Conservation (phyloP, 2,113 vertebrate species). For the Calyptommatus sinebrachiatus region DNA sequence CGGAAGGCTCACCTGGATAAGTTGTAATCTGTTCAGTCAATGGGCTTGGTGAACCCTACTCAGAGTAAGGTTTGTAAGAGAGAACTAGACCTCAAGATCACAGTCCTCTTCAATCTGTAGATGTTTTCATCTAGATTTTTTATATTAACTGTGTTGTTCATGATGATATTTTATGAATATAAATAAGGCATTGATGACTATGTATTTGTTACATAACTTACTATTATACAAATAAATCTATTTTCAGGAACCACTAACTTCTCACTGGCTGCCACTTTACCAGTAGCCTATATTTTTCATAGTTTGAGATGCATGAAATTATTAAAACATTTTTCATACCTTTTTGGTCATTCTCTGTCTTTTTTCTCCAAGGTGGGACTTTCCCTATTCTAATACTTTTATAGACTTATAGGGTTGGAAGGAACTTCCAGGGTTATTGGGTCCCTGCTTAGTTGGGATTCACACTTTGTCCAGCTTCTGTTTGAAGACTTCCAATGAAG, state of each 20-base stretch:
- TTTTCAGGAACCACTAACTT: slow-evolving; percentile 41
- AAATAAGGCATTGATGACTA: slow-evolving; percentile 14
- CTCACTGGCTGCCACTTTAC: not conserved
- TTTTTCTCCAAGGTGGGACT: not conserved
- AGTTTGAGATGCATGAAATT: slow-evolving; percentile 41
- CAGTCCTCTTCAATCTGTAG: not conserved
- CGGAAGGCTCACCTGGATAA: not conserved
- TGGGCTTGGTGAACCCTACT: not conserved
- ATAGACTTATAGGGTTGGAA: too few species aligned
- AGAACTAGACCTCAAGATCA: not conserved
- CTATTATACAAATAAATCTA: slow-evolving; percentile 4
- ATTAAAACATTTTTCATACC: slow-evolving; percentile 50
- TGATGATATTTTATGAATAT: not conserved
- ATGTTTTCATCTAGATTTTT: slow-evolving; percentile 17
- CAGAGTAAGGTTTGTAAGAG: not conserved
- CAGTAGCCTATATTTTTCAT: slow-evolving; percentile 35
- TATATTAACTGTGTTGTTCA: slow-evolving; percentile 1
- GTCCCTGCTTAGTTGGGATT: too few species aligned
- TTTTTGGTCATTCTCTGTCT: slow-evolving; percentile 43
- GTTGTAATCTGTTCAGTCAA: not conserved
- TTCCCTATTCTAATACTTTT: not conserved
- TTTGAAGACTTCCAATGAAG: too few species aligned
- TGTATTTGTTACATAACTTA: slow-evolving; percentile 14
- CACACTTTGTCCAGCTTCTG: too few species aligned
- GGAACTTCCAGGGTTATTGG: too few species aligned